phyloP scores from a whole-genome alignment of 53 echinoderm and acorn worm species.

The Paelopatides confundens region DNA sequence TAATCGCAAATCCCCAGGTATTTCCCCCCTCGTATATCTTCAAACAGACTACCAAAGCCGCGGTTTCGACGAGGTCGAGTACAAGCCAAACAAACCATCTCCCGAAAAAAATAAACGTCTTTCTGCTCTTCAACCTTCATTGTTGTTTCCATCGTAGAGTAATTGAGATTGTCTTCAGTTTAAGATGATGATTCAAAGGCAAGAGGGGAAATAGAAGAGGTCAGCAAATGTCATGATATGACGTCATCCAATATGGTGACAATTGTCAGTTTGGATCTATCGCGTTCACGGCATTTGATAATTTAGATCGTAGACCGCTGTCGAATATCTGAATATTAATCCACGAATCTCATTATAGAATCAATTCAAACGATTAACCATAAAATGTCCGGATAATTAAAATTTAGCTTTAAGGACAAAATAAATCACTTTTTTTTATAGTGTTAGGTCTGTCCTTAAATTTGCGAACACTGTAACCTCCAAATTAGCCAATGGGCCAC shows the following conservation, averaged over 20 bases:
- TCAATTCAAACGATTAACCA: no score
- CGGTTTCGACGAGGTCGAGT: conserved; percentile 6
- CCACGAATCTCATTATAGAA: no score
- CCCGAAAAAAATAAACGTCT: not conserved
- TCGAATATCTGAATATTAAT: not conserved
- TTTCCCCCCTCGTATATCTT: conserved; percentile 3
- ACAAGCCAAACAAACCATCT: not conserved
- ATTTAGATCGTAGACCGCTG: not conserved
- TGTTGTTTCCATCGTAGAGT: not conserved
- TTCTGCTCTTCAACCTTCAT: not conserved
- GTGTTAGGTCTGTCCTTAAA: no score
- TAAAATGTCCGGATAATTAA: no score
- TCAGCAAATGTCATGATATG: conserved; percentile 18
- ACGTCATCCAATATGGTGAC: conserved; percentile 2
- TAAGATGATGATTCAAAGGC: conserved; percentile 9
- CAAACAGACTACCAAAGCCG: conserved; percentile 12
- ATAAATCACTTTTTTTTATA: no score
- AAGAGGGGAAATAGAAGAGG: not conserved
- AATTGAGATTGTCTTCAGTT: not conserved
- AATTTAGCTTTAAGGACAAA: no score
- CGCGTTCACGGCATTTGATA: not conserved
- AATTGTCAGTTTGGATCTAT: not conserved
- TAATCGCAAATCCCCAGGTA: conserved; percentile 44
- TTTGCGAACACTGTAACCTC: no score
- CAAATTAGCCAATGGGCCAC: no score